A percentile compares a stretch with the other conserved stretches of the same genome.
Evolutionary conservation across 1,140 invertebrate genomes (phyloP).

Genomic region (Zaprionus lachaisei): DNA sequence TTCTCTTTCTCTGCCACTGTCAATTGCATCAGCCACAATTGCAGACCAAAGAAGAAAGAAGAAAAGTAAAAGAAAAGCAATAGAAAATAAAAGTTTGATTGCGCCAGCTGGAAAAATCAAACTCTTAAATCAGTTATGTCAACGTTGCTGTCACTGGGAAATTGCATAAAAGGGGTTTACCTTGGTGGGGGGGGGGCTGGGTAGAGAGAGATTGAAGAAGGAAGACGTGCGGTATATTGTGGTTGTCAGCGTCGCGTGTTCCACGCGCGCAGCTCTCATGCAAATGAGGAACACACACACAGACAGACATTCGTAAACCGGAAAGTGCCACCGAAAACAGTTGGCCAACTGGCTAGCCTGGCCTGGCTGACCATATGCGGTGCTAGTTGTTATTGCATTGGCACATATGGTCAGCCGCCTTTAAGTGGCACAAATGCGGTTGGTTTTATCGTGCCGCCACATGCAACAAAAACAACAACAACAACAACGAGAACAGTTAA

Average conservation of each 20-base stretch:
- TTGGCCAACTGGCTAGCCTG: slow-evolving; percentile 7
- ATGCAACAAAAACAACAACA: slow-evolving; percentile 23
- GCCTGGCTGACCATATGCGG: slow-evolving; percentile 1
- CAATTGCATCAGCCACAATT: slow-evolving; percentile 25
- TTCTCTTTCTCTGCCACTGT: not conserved
- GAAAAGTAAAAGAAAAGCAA: slow-evolving; percentile 21
- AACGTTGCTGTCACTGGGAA: not conserved
- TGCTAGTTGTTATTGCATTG: slow-evolving; percentile 23
- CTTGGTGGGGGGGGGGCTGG: no score
- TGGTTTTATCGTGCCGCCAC: slow-evolving; percentile 37
- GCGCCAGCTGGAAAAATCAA: slow-evolving; percentile 27
- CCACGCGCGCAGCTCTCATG: slow-evolving; percentile 20
- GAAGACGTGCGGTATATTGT: not conserved
- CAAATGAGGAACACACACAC: slow-evolving; percentile 15
- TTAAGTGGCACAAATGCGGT: slow-evolving; percentile 48
- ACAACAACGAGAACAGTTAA: not conserved
- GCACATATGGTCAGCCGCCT: slow-evolving; percentile 36
- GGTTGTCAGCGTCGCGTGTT: slow-evolving; percentile 20
- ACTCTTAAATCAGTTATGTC: slow-evolving; percentile 33
- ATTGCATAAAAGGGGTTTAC: no score
- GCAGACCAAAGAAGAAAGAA: slow-evolving; percentile 12
- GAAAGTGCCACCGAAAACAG: slow-evolving; percentile 24
- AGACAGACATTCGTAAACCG: not conserved
- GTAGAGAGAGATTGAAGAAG: not conserved
- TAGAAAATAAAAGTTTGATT: slow-evolving; percentile 42